phyloP scores from a whole-genome alignment of 2,797 vertebrate genomes.

The Peromyscus nudipes region DNA sequence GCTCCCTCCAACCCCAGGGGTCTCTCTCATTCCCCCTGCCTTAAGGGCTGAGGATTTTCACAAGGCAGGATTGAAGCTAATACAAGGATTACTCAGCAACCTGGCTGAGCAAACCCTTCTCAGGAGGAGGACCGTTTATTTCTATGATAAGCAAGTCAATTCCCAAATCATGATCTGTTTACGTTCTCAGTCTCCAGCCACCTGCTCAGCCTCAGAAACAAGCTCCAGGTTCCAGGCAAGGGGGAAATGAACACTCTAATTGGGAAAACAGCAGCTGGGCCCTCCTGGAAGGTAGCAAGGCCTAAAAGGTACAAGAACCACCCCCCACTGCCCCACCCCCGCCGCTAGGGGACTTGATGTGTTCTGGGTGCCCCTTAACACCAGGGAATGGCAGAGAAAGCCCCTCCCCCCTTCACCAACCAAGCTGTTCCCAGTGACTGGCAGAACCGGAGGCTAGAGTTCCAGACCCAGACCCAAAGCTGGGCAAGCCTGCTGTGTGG shows the following conservation, averaged over 20 bases:
- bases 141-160: constrained; percentile 81
- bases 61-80: neutral
- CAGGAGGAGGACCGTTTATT: constrained; percentile 39
- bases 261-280: constrained; percentile 78
- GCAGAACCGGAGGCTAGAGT: neutral
- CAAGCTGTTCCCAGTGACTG: neutral
- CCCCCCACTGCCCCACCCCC: neutral
- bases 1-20: neutral
- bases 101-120: constrained; percentile 68
- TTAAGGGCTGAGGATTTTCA: neutral
- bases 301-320: neutral
- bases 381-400: neutral
- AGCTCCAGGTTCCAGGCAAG: constrained; percentile 70
- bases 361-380: neutral
- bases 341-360: neutral
- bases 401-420: neutral
- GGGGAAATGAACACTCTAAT: constrained; percentile 77
- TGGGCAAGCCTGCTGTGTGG: accelerated
- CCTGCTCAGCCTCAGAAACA: constrained; percentile 82
- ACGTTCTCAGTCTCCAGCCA: constrained; percentile 77
- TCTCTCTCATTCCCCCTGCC: accelerated
- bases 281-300: constrained; percentile 47
- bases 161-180: constrained; percentile 81
- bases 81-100: neutral
- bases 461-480: neutral